Conservation (phyloP, 2,888 invertebrate genomes). For the Acanthacorydalis orientalis region DNA sequence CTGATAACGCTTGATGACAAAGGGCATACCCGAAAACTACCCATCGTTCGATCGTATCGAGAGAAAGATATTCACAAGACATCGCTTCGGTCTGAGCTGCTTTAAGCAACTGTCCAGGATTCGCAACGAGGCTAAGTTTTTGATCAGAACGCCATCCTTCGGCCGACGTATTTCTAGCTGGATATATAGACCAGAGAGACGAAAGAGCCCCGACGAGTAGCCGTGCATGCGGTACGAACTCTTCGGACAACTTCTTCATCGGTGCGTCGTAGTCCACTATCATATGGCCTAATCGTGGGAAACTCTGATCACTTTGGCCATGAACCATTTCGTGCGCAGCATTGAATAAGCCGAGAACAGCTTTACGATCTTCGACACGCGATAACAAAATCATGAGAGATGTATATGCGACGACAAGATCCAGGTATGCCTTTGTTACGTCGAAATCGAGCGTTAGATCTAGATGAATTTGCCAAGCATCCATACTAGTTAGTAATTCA, state of each 20-base stretch:
- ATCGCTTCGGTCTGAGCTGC: constrained; percentile 90
- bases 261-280: constrained; percentile 96
- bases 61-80: constrained; percentile 92
- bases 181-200: constrained; percentile 77
- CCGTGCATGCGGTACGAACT: constrained; percentile 89
- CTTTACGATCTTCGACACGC: constrained; percentile 93
- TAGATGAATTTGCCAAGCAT: constrained; percentile 86
- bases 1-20: constrained; percentile 74
- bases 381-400: constrained; percentile 95
- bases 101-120: constrained; percentile 85
- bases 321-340: constrained; percentile 95
- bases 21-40: constrained; percentile 87
- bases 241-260: constrained; percentile 86
- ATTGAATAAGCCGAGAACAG: constrained; percentile 91
- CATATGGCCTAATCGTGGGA: constrained; percentile 92
- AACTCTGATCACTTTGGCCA: constrained; percentile 75
- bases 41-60: constrained; percentile 94
- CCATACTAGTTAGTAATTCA: constrained; percentile 85
- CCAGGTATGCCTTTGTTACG: constrained; percentile 86
- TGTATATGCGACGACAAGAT: constrained; percentile 85
- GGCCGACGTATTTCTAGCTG: constrained; percentile 76
- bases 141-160: constrained; percentile 90
- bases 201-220: constrained; percentile 69
- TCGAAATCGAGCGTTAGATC: constrained; percentile 95
- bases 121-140: constrained; percentile 83